These are phyloP conservation scores for Pseudolaguvia tuberculata DNA, from an alignment of 2,113 vertebrate genomes.

Conservation along the genomic window DNA sequence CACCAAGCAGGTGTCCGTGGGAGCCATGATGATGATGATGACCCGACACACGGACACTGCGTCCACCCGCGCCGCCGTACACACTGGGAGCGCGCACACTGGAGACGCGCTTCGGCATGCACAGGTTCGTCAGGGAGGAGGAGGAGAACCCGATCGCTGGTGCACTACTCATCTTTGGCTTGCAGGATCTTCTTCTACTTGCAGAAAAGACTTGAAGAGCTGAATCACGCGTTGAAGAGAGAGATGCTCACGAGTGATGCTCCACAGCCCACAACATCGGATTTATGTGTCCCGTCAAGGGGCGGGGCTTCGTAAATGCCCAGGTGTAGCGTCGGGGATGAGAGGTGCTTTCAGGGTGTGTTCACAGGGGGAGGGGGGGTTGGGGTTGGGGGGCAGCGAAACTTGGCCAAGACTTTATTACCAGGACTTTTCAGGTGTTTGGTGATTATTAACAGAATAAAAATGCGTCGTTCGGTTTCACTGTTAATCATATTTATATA, in stretches of 20 bases:
- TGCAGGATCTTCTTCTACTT: not conserved
- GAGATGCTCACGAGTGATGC: not conserved
- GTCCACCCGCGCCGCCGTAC: constrained; percentile 54
- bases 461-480: too few species aligned
- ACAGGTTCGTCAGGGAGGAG: constrained; percentile 3
- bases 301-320: constrained; percentile 21
- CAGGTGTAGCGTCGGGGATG: constrained; percentile 7
- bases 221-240: not conserved
- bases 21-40: too few species aligned
- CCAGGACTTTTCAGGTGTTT: too few species aligned
- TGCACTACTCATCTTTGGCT: constrained; percentile 33
- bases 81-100: constrained; percentile 51
- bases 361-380: not conserved
- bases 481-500: too few species aligned
- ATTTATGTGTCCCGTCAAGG: constrained; percentile 1
- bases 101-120: constrained; percentile 5
- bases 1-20: too few species aligned
- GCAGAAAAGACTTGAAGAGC: not conserved
- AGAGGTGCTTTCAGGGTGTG: constrained; percentile 34
- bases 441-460: too few species aligned
- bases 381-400: not conserved
- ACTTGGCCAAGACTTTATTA: not conserved
- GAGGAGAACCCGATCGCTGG: not conserved
- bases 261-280: not conserved
- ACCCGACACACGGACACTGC: constrained; percentile 20